Base-by-base conservation (phyloP, 2,797 vertebrate species). In the Anomalospiza imberbis region DNA sequence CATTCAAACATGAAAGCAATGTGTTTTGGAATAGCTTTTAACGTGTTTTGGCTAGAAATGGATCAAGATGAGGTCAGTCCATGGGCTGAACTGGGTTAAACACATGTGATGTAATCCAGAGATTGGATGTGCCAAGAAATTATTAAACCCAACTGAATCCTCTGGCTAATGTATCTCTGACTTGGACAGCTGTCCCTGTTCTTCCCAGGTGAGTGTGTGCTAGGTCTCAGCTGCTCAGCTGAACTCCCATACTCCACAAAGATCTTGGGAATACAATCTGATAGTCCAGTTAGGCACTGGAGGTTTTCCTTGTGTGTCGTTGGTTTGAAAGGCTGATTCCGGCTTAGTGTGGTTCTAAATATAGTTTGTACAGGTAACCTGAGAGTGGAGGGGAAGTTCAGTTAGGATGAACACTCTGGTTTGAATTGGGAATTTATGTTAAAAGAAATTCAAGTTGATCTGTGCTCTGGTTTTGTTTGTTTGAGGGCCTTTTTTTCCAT, bases 401-500 rank as follows among this genome's bases (percentile, higher is more conserved):
- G 7, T 71, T 48, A 20, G 24, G 78, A 62, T 83, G 20, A 25
- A 4, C 48, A 3, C 24, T 79, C 13, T 24, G 42, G 11, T 87
- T 45, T 72, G 29, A 63, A 26, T 12, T 92, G 77, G 70, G 76
- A 77, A 40, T 76, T 82, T 47, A 13, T 51, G 17, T 50, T 51
- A 31, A 32, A 42, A 32, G 34, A 67, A 47, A 66, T n/a, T 7
- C 25, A 85, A 58, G 48, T 17, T 76, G 38, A 12, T 40, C 13
- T 66, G 29, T 68, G 26, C 53, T 38, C 44, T 81, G 48, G 5
- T 32, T 55, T 31, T 44, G 28, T 58, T 34, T 50, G 22, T n/a
- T 67, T 42, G 14, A n/a, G 20, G 2, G 0, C 1, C n/a, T 34
- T 34, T 34, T 34, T 34, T 34, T n/a, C n/a, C 9, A 1, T 72